Percentiles rank a stretch among this genome's conserved stretches.
Evolutionary conservation across 2,113 vertebrate genomes (phyloP).

Genomic region (Alethe diademata): DNA sequence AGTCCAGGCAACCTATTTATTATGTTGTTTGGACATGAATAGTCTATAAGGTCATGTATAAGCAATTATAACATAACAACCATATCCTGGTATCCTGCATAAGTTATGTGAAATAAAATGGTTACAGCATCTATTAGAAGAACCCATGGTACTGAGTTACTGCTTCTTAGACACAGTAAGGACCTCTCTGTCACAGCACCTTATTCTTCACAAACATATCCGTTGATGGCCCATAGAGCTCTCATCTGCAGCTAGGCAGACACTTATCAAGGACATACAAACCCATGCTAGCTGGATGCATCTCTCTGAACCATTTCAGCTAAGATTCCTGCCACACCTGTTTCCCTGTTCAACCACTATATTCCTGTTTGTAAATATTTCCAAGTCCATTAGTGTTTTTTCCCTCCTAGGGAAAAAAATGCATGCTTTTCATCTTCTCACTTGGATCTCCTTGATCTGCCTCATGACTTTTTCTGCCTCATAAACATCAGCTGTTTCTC

Average conservation of each 20-base stretch:
- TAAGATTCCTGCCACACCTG: background rate
- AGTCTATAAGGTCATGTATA: background rate
- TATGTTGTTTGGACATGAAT: background rate
- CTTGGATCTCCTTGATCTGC: background rate
- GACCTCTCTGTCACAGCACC: background rate
- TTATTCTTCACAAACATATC: background rate
- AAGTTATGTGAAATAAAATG: background rate
- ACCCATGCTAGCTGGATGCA: background rate
- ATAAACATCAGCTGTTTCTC: background rate
- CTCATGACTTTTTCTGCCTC: background rate
- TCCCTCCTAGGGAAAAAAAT: background rate
- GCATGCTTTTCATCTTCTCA: background rate
- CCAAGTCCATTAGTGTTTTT: background rate
- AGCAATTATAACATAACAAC: background rate
- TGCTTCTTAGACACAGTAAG: background rate
- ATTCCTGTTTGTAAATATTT: background rate
- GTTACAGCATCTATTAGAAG: background rate
- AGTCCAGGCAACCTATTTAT: background rate
- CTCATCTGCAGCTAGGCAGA: background rate
- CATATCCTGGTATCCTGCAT: background rate
- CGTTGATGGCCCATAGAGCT: rapidly evolving
- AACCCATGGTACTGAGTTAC: background rate
- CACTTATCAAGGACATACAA: background rate
- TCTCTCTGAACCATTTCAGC: background rate
- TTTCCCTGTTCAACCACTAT: background rate